These are phyloP conservation scores for Lithophane semibrunnea DNA, from an alignment of 2,888 invertebrate species.

Conservation along the genomic window DNA sequence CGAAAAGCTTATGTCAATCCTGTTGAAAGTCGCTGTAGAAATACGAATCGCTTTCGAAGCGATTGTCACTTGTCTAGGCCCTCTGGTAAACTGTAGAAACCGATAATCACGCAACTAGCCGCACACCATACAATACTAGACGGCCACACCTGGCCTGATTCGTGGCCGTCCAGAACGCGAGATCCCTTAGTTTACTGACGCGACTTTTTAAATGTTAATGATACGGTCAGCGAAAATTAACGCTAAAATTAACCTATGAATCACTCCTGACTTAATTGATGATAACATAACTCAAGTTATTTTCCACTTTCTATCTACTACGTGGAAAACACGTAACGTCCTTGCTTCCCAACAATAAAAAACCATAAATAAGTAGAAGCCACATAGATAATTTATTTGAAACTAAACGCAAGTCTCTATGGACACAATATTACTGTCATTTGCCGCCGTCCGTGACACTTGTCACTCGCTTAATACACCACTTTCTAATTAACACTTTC, in stretches of 20 bases:
- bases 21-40: too few species aligned
- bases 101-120: too few species aligned
- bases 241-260: background rate
- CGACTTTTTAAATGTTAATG: too few species aligned
- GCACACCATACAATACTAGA: too few species aligned
- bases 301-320: background rate
- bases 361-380: slow-evolving; percentile 26
- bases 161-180: too few species aligned
- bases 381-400: slow-evolving; percentile 62
- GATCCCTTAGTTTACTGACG: too few species aligned
- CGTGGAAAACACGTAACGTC: slow-evolving; percentile 1
- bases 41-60: too few species aligned
- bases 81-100: too few species aligned
- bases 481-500: slow-evolving; percentile 64
- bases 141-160: too few species aligned
- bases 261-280: slow-evolving; percentile 9
- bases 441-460: slow-evolving; percentile 55
- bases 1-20: too few species aligned
- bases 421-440: slow-evolving; percentile 53
- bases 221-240: background rate
- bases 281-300: slow-evolving; percentile 20
- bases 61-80: too few species aligned
- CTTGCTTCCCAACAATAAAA: slow-evolving; percentile 57
- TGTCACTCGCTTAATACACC: slow-evolving; percentile 51
- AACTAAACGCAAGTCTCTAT: slow-evolving; percentile 60